These are phyloP conservation scores for Dissostichus mawsoni DNA, from an alignment of 2,113 vertebrate species.

Conservation along the genomic window DNA sequence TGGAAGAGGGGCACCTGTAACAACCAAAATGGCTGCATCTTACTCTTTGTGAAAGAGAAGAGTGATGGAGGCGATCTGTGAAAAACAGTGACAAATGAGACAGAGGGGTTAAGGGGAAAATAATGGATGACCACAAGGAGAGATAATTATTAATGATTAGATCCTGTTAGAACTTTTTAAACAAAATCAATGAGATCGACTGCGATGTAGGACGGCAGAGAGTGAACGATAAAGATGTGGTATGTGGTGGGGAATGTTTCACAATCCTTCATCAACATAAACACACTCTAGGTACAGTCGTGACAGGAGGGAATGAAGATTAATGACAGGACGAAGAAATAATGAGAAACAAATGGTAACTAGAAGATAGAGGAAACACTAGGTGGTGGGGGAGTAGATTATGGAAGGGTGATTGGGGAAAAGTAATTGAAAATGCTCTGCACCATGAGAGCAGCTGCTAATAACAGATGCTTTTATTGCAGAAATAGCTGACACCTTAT, in stretches of 20 bases:
- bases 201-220: background rate
- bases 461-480: conserved; percentile 37
- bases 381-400: background rate
- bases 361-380: background rate
- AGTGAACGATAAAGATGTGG: background rate
- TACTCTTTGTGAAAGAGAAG: conserved; percentile 18
- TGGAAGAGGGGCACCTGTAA: conserved; percentile 19
- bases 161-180: conserved; percentile 18
- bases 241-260: background rate
- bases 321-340: conserved; percentile 7
- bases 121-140: background rate
- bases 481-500: conserved; percentile 9
- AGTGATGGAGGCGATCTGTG: conserved; percentile 3
- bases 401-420: conserved; percentile 7
- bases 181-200: background rate
- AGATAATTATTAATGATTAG: background rate
- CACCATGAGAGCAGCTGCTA: conserved; percentile 36
- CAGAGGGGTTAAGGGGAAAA: background rate
- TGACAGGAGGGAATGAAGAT: conserved; percentile 24
- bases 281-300: conserved; percentile 15
- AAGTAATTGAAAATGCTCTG: conserved; percentile 41
- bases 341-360: conserved; percentile 30
- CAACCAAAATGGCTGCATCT: conserved; percentile 36
- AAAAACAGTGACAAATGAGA: conserved; percentile 44
- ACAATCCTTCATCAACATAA: conserved; percentile 25